These are phyloP conservation scores for Nibea albiflora DNA, from an alignment of 2,113 vertebrate genomes.

Conservation along the genomic window DNA sequence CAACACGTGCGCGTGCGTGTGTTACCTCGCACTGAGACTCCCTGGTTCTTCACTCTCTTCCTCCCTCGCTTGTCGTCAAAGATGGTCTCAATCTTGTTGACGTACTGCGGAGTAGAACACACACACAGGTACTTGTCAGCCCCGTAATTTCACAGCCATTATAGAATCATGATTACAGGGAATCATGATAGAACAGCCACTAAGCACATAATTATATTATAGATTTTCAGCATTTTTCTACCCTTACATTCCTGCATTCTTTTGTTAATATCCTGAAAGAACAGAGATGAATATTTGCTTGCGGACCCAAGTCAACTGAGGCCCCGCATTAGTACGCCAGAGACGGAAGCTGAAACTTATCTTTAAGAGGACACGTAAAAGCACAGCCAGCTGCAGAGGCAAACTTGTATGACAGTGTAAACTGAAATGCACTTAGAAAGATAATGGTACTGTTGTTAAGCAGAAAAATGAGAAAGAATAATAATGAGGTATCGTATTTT, in stretches of 20 bases:
- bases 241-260: conserved; percentile 35
- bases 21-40: conserved; percentile 86
- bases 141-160: conserved; percentile 52
- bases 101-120: conserved; percentile 84
- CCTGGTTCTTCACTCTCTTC: conserved; percentile 90
- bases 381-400: neutral
- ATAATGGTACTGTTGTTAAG: conserved; percentile 2
- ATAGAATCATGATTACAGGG: conserved; percentile 53
- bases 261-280: conserved; percentile 11
- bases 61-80: conserved; percentile 95
- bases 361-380: conserved; percentile 22
- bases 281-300: conserved; percentile 2
- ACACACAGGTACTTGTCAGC: conserved; percentile 41
- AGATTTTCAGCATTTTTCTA: conserved; percentile 40
- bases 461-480: conserved; percentile 19
- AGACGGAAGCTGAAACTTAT: conserved; percentile 31
- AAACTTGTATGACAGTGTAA: conserved; percentile 6
- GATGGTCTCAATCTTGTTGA: conserved; percentile 92
- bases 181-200: conserved; percentile 36
- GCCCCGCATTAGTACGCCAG: neutral
- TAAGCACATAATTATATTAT: conserved; percentile 58
- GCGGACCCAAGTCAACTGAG: neutral
- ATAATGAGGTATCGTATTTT: conserved; percentile 1
- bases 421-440: neutral
- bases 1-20: conserved; percentile 5